Conservation (phyloP, 2,888 invertebrate species). For the Creontiades dilutus region DNA sequence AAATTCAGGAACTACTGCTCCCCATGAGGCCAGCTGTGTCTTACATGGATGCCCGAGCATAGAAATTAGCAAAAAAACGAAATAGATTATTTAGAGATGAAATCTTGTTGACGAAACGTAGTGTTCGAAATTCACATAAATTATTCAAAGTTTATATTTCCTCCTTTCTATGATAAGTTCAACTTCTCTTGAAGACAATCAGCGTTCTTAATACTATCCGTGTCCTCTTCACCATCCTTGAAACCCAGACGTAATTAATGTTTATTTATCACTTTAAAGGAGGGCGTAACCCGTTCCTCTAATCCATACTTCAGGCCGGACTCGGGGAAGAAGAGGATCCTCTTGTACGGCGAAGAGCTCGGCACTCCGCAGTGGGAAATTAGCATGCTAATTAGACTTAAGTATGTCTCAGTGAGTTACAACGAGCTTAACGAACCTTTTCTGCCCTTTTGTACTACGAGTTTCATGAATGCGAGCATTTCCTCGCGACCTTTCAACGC, state of each 20-base stretch:
- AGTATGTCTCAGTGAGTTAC: slow-evolving; percentile 5
- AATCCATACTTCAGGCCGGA: neutral
- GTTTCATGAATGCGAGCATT: neutral
- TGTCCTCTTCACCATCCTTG: neutral
- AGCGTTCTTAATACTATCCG: too few relatives aligned
- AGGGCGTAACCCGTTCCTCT: neutral
- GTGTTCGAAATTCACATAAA: too few relatives aligned
- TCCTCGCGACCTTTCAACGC: neutral
- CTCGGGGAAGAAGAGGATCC: neutral
- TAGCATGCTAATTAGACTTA: slow-evolving; percentile 20
- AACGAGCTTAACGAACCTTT: slow-evolving; percentile 1
- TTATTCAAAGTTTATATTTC: too few relatives aligned
- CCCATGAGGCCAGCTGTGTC: too few relatives aligned
- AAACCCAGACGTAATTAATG: neutral
- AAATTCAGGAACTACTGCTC: too few relatives aligned
- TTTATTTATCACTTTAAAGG: slow-evolving; percentile 25
- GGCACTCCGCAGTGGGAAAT: neutral
- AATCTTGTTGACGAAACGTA: too few relatives aligned
- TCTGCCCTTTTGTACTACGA: slow-evolving; percentile 8
- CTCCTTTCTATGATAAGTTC: too few relatives aligned
- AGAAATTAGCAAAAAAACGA: too few relatives aligned
- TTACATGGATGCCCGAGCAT: too few relatives aligned
- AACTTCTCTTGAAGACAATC: too few relatives aligned
- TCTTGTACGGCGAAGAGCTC: neutral
- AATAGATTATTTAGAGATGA: too few relatives aligned